Percentiles rank a stretch among this genome's conserved stretches.
phyloP scores from a whole-genome alignment of 2,888 invertebrate genomes.

The Cacoxenus indagator region DNA sequence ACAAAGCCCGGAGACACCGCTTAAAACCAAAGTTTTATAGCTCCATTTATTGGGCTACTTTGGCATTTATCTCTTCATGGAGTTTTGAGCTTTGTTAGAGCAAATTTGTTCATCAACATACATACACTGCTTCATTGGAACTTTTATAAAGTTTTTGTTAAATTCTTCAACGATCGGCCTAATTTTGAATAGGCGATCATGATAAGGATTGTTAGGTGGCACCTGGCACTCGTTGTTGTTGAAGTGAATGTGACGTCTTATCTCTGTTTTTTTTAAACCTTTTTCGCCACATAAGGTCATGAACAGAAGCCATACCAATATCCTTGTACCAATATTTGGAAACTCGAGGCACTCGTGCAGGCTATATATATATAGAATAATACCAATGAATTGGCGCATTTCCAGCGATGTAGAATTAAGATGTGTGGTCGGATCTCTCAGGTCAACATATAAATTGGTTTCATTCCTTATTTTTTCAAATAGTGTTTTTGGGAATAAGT shows the following conservation, averaged over 20 bases:
- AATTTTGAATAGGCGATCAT: conserved; percentile 36
- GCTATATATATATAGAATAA: conserved; percentile 12
- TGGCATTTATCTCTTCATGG: conserved; percentile 45
- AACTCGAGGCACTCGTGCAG: conserved; percentile 4
- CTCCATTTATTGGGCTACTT: conserved; percentile 48
- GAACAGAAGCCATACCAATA: conserved; percentile 22
- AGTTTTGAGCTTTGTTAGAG: conserved; percentile 34
- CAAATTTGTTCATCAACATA: conserved; percentile 40
- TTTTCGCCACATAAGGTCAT: conserved; percentile 24
- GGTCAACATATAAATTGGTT: conserved; percentile 11
- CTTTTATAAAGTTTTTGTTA: conserved; percentile 27
- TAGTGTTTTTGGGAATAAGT: background rate
- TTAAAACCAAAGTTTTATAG: conserved; percentile 43
- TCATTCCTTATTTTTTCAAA: background rate
- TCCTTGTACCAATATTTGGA: conserved; percentile 10
- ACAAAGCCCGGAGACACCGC: conserved; percentile 42
- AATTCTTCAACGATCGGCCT: conserved; percentile 29
- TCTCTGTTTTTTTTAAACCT: conserved; percentile 31
- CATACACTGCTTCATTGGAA: conserved; percentile 33
- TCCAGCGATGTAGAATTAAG: conserved; percentile 14
- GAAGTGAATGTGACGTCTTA: conserved; percentile 29
- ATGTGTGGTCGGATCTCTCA: conserved; percentile 15
- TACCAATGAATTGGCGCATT: conserved; percentile 22
- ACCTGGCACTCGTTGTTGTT: conserved; percentile 23
- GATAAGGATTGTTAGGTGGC: conserved; percentile 16